Evolutionary conservation across 2,797 vertebrate species (phyloP).

Genomic region (Okamejei kenojei): DNA sequence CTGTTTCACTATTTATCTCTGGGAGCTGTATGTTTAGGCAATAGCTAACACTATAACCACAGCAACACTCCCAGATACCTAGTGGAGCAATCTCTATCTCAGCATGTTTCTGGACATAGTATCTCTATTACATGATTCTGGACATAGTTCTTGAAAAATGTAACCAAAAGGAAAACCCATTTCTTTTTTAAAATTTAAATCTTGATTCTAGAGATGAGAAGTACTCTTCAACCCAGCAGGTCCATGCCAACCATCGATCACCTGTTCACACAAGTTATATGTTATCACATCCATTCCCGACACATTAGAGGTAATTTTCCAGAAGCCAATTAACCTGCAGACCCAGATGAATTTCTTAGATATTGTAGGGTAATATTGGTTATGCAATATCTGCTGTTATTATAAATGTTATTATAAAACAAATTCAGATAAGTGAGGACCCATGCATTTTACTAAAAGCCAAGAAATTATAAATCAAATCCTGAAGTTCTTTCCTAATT

Average conservation of each 20-base stretch:
- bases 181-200: too few species aligned
- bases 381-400: background rate
- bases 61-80: background rate
- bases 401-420: background rate
- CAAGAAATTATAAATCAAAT: background rate
- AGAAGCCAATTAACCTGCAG: too few species aligned
- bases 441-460: background rate
- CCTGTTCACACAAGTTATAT: too few species aligned
- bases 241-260: too few species aligned
- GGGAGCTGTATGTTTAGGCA: background rate
- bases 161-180: background rate
- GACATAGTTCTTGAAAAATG: background rate
- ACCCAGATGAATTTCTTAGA: background rate
- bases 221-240: too few species aligned
- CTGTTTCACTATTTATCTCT: constrained; percentile 6
- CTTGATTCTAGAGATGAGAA: too few species aligned
- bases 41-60: constrained; percentile 18
- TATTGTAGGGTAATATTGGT: background rate
- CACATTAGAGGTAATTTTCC: too few species aligned
- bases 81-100: background rate
- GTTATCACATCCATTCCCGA: too few species aligned
- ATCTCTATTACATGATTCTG: background rate
- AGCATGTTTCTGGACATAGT: too few species aligned
- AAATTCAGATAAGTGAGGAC: background rate
- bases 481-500: background rate